Percentiles rank a stretch among this genome's conserved stretches.
These are phyloP conservation scores for Scytalopus superciliaris DNA, from an alignment of 2,113 vertebrate genomes.

Conservation along the genomic window DNA sequence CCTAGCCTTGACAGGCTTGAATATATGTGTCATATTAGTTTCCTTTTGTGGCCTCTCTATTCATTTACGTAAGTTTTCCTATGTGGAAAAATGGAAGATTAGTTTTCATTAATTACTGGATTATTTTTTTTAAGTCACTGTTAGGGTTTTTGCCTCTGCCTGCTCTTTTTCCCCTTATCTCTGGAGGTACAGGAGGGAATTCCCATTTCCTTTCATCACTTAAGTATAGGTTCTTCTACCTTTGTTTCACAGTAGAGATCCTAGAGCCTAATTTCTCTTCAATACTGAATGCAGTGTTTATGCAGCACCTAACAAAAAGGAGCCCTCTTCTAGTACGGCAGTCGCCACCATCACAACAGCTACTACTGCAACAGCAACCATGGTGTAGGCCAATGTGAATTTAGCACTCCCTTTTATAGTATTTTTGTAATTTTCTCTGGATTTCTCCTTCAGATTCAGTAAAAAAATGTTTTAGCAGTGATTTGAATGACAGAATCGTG, in stretches of 20 bases:
- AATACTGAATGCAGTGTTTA: not conserved
- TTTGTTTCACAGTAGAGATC: not conserved
- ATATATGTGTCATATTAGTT: not conserved
- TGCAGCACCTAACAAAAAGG: not conserved
- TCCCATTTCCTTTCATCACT: not conserved
- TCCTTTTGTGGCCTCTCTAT: not conserved
- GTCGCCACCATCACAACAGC: not conserved
- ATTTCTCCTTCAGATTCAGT: constrained; percentile 45
- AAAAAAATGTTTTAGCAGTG: constrained; percentile 17
- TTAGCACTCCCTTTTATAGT: not conserved
- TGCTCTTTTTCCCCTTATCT: not conserved
- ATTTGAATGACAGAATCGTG: constrained; percentile 29
- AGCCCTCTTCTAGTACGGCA: not conserved
- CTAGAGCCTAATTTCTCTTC: not conserved
- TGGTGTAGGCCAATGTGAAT: not conserved
- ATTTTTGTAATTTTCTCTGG: not conserved
- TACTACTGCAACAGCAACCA: not conserved
- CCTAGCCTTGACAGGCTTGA: not conserved
- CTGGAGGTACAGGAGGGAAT: not conserved
- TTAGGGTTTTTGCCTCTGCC: not conserved
- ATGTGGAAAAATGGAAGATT: not conserved
- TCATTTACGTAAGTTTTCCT: not conserved
- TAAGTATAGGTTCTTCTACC: not conserved
- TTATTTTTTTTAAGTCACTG: not conserved
- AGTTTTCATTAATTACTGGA: not conserved